A percentile compares a stretch with the other conserved stretches of the same genome.
These are phyloP conservation scores for Neosilurus mollespiculum DNA, from an alignment of 2,797 vertebrate species.

Conservation along the genomic window DNA sequence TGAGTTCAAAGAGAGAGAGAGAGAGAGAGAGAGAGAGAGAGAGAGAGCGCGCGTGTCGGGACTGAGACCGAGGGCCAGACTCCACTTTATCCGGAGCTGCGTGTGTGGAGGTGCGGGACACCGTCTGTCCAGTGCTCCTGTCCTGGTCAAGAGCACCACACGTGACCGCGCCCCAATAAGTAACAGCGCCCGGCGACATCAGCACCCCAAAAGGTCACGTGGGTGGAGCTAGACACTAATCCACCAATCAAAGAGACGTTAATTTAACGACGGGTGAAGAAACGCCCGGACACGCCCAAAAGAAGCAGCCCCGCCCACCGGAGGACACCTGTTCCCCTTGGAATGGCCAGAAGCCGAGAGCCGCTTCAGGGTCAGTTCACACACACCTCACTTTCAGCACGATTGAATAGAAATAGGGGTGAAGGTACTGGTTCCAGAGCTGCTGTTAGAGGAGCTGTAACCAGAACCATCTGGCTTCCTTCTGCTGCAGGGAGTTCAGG, in stretches of 20 bases:
- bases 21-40: slow-evolving; percentile 20
- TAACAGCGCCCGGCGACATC: slow-evolving; percentile 74
- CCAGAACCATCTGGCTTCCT: background rate
- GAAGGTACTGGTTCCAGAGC: slow-evolving; percentile 29
- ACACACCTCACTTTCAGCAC: background rate
- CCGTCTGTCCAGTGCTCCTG: slow-evolving; percentile 75
- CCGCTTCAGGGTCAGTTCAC: slow-evolving; percentile 25
- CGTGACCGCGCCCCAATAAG: slow-evolving; percentile 83
- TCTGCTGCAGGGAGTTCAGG: background rate
- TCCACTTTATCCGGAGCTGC: slow-evolving; percentile 73
- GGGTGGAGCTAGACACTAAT: slow-evolving; percentile 62
- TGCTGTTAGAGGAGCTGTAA: slow-evolving; percentile 22
- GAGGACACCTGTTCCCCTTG: slow-evolving; percentile 75
- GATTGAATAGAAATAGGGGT: background rate
- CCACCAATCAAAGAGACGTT: slow-evolving; percentile 25
- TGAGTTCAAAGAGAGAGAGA: slow-evolving; percentile 30
- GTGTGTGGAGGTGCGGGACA: slow-evolving; percentile 71
- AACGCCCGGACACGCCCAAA: slow-evolving; percentile 54
- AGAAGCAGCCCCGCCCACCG: slow-evolving; percentile 14
- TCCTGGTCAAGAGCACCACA: slow-evolving; percentile 81
- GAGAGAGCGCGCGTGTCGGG: slow-evolving; percentile 44
- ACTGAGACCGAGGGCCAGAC: slow-evolving; percentile 68
- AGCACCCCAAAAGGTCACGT: slow-evolving; percentile 74
- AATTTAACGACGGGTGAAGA: slow-evolving; percentile 46
- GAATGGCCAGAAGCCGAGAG: slow-evolving; percentile 50